These are phyloP conservation scores for Melanostigma gelatinosum DNA, from an alignment of 2,113 vertebrate species.

Conservation along the genomic window DNA sequence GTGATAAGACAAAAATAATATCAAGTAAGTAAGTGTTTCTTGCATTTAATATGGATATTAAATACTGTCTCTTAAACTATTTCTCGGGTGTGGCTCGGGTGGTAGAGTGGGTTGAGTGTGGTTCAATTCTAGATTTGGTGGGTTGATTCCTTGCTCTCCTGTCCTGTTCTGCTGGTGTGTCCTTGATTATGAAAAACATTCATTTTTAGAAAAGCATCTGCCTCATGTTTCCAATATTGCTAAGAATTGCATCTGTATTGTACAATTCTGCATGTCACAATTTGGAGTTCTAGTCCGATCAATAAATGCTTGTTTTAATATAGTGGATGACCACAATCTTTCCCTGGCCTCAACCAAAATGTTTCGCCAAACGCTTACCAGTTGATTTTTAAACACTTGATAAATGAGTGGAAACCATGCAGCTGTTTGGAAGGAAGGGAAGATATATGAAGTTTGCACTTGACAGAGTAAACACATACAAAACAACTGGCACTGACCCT, in stretches of 20 bases:
- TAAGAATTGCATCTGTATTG: background rate
- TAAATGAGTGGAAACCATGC: conserved; percentile 6
- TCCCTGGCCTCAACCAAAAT: background rate
- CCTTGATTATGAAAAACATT: too few relatives aligned
- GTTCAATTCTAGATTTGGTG: background rate
- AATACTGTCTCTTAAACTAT: background rate
- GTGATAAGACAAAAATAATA: background rate
- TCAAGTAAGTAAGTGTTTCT: background rate
- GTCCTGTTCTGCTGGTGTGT: background rate
- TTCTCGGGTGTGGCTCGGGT: background rate
- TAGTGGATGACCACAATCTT: background rate
- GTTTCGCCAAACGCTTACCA: background rate
- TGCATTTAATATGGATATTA: background rate
- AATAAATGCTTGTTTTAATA: background rate
- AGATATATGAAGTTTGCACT: background rate
- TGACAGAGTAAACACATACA: background rate
- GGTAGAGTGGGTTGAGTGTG: background rate
- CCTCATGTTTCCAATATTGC: background rate
- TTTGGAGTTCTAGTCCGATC: background rate
- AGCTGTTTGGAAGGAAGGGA: conserved; percentile 4
- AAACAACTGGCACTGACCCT: background rate
- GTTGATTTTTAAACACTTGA: background rate
- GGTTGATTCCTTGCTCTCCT: background rate
- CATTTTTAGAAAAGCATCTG: too few relatives aligned
- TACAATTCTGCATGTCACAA: background rate